Conservation (phyloP, 1,140 invertebrate genomes). For the Hormaphis cornu region DNA sequence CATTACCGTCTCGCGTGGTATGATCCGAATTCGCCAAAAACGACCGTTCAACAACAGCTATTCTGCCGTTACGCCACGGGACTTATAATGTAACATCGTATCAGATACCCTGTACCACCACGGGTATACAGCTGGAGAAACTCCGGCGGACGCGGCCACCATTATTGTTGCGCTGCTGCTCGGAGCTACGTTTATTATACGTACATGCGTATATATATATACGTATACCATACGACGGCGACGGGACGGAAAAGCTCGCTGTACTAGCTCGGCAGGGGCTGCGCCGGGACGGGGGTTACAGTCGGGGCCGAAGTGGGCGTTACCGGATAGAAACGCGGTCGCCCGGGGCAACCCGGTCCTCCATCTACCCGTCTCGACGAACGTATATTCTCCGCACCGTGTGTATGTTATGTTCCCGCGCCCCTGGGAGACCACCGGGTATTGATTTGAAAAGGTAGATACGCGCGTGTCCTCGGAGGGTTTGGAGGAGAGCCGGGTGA, state of each 20-base stretch:
- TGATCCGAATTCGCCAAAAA: no score
- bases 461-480: neutral
- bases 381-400: neutral
- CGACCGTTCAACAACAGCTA: no score
- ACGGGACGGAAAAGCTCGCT: neutral
- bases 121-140: neutral
- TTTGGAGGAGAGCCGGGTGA: neutral
- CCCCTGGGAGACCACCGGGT: slow-evolving; percentile 5
- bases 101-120: no score
- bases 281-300: neutral
- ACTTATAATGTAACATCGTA: no score
- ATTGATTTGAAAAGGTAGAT: slow-evolving; percentile 23
- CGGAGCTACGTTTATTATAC: neutral
- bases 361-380: neutral
- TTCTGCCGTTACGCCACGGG: no score
- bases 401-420: no score
- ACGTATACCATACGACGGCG: no score
- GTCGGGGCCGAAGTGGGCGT: neutral
- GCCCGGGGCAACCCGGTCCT: neutral
- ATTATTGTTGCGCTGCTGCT: slow-evolving; percentile 10
- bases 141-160: neutral
- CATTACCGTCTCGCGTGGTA: no score
- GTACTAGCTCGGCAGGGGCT: no score
- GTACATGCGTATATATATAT: no score
- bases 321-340: neutral